phyloP scores from a whole-genome alignment of 2,888 invertebrate genomes.

The Stramonita haemastoma region DNA sequence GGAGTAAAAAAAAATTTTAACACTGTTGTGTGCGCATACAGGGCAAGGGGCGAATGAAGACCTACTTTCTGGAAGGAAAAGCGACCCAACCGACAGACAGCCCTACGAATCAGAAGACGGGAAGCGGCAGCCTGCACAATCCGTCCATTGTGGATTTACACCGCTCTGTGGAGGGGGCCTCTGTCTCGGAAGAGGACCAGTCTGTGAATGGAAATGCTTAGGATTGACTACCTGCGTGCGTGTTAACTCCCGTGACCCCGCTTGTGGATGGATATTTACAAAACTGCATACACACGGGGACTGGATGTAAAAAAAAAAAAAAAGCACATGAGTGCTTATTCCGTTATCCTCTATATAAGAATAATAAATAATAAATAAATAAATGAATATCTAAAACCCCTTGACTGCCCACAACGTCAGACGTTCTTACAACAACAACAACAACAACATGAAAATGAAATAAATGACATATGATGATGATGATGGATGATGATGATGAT shows the following conservation, averaged over 20 bases:
- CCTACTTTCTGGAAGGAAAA: conserved; percentile 65
- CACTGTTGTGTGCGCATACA: conserved; percentile 33
- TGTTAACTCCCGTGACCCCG: background rate
- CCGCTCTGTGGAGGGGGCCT: background rate
- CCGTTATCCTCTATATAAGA: background rate
- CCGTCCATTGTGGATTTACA: background rate
- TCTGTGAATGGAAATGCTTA: background rate
- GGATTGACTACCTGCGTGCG: background rate
- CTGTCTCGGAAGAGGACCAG: background rate
- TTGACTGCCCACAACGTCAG: too few species aligned
- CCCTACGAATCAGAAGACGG: background rate
- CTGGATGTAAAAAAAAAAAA: too few species aligned
- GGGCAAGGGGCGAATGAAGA: conserved; percentile 69
- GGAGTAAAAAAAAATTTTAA: background rate
- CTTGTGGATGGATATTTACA: background rate
- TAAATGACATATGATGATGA: too few species aligned
- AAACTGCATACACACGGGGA: too few species aligned
- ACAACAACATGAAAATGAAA: too few species aligned
- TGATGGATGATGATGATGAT: too few species aligned
- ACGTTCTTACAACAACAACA: too few species aligned
- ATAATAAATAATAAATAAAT: background rate
- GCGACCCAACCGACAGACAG: background rate
- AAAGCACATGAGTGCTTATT: too few species aligned
- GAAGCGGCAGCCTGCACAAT: too few species aligned
- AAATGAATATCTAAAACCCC: background rate